Percentiles rank a stretch among this genome's conserved stretches.
These are phyloP conservation scores for Diprion similis DNA, from an alignment of 1,140 invertebrate genomes.

Conservation along the genomic window DNA sequence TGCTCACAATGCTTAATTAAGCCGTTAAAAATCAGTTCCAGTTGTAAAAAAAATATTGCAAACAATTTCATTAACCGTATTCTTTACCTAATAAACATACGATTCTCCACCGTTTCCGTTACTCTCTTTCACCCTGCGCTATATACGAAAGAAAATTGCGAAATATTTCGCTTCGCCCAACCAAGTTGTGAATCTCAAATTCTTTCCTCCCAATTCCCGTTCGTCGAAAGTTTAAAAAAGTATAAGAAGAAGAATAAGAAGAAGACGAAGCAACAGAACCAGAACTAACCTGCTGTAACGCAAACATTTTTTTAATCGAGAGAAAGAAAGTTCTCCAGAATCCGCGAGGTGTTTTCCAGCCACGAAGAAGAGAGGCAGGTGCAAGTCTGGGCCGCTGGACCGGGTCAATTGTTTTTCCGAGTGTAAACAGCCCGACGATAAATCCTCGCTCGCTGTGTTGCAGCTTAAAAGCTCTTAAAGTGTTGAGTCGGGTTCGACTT, in stretches of 20 bases:
- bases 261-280: not conserved
- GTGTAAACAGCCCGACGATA: constrained; percentile 53
- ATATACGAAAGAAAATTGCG: no score
- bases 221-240: not conserved
- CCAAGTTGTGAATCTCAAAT: no score
- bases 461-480: constrained; percentile 55
- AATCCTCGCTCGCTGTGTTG: constrained; percentile 49
- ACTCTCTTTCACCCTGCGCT: no score
- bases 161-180: no score
- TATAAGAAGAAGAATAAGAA: not conserved
- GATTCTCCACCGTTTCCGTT: no score
- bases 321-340: not conserved
- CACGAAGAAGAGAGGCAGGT: not conserved
- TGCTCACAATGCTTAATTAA: no score
- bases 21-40: no score
- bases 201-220: no score
- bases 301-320: constrained; percentile 21
- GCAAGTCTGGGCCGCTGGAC: not conserved
- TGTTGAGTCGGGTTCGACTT: constrained; percentile 20
- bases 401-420: constrained; percentile 50
- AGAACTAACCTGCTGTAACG: constrained; percentile 11
- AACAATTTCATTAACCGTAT: no score
- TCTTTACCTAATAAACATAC: no score
- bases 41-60: no score
- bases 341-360: not conserved